Evolutionary conservation across 2,113 vertebrate species (phyloP), one percentile per base, ranked within the genome.

Genomic region (Hymenochirus boettgeri): DNA sequence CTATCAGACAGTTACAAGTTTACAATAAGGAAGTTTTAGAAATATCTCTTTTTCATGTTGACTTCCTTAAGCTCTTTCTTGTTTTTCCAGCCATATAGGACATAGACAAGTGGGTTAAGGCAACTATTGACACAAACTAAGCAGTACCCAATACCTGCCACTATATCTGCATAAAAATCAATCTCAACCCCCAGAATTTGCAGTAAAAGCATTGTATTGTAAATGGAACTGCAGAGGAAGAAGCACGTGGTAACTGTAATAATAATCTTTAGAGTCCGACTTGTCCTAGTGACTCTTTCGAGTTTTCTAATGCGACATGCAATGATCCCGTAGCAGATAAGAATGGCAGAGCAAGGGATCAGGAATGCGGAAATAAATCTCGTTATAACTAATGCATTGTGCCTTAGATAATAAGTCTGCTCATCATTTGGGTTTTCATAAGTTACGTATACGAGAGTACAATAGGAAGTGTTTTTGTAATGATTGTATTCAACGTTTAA

Each of bases 31-130:
- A n/a, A n/a, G n/a, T n/a, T n/a, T n/a, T n/a, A n/a, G n/a, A n/a
- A n/a, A n/a, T n/a, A n/a, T n/a, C n/a, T n/a, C n/a, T n/a, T n/a
- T n/a, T n/a, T n/a, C n/a, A n/a, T n/a, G n/a, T 46, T 31, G 89
- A 90, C 71, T 80, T 85, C 13, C 74, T 78, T 24, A 90, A 76
- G 62, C 83, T 35, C 88, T 69, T 87, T 84, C 65, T 89, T 88
- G 69, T 90, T 88, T 71, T 90, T 86, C 58, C 87, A 83, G 10
- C 89, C 90, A 76, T 85, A 84, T 63, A 90, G 91, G n/a, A 91
- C 88, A 52, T 90, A 92, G 10, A 92, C 72, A 27, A 90, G 66
- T 3, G 89, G 88, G 69, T 91, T 91, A 23, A 92, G 57, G 58
- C 89, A 90, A 62, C 88, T 91, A 79, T 89, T 91, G 53, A 90